Percentiles rank a stretch among this genome's conserved stretches.
Evolutionary conservation across 2,113 vertebrate genomes (phyloP).

Genomic region (Caloenas nicobarica): DNA sequence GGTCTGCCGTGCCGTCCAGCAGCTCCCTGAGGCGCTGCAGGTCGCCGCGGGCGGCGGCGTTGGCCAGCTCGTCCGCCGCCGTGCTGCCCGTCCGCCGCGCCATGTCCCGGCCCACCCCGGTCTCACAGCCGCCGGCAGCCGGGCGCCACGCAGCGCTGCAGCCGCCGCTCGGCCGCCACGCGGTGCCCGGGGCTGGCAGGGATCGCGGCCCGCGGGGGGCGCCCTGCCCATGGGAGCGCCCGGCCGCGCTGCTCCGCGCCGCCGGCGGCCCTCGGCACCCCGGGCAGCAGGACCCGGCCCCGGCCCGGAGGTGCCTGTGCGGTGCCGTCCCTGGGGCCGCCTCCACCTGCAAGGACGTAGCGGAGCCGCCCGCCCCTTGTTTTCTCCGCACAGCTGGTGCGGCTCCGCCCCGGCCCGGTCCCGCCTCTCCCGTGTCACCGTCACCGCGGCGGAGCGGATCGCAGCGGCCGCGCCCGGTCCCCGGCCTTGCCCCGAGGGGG

Average conservation of each 20-base stretch:
- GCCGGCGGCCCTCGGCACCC: neutral
- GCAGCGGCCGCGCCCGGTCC: neutral
- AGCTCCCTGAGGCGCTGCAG: conserved; percentile 58
- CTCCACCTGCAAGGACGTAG: neutral
- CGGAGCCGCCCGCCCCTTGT: neutral
- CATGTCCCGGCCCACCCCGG: neutral
- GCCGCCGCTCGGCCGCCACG: conserved; percentile 21
- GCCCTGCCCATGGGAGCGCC: neutral
- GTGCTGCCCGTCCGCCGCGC: too few species aligned
- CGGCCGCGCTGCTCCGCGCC: neutral
- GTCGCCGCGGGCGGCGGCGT: conserved; percentile 81
- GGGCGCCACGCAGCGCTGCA: neutral
- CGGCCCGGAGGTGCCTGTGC: neutral
- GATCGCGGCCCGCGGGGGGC: neutral
- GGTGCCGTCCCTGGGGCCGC: neutral
- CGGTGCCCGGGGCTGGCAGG: neutral
- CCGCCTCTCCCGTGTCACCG: neutral
- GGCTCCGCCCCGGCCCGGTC: neutral
- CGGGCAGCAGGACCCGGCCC: neutral
- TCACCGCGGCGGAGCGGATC: neutral
- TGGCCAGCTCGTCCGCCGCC: conserved; percentile 65
- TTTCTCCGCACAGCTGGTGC: neutral
- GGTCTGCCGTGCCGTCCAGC: conserved; percentile 70
- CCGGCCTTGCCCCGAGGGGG: neutral
- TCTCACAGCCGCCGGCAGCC: neutral